Base-by-base conservation (phyloP, 2,113 vertebrate species). In the Xyliphius kryptos region DNA sequence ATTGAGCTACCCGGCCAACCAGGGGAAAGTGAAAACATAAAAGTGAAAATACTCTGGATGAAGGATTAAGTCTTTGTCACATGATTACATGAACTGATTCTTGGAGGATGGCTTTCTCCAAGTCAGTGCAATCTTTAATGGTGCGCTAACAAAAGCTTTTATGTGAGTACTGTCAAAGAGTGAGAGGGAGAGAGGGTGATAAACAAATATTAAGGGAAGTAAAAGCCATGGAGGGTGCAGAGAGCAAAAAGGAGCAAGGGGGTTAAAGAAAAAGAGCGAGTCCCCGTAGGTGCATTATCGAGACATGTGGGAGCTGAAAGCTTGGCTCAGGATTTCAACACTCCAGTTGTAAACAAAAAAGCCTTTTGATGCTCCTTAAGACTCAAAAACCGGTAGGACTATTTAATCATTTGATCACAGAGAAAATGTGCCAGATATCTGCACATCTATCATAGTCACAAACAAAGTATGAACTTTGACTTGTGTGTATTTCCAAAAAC, bases 21-120 rank as follows among this genome's bases (percentile, higher is more conserved):
- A 37, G 19, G 38, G 49, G 21, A 44, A 46, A 46, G 38, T 3
- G 15, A 52, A 38, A 43, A 46, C 40, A 50, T 73, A 64, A 72
- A 79, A 77, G 77, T 26, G 41, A 32, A 68, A 75, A 52, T 54
- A 60, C 60, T 56, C 50, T 68, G 78, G 80, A 72, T 79, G 74
- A 63, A 11, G 2, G 76, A 81, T 66, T 79, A 77, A 70, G 68
- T 6, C 77, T 76, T 36, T 76, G 59, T 71, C 52, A 65, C 76
- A 73, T 80, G 83, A 76, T 83, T 79, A 79, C 36, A 69, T 56
- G 71, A 77, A 77, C 75, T 71, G 66, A 63, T 40, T 76, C 52
- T 81, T 54, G 69, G 79, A 78, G 75, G 71, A 70, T 50, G 12
- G 17, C 75, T 68, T 79, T 84, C 86, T 79, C 76, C 71, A 82